Percentiles rank a stretch among this genome's conserved stretches.
Conservation (phyloP, 2,797 vertebrate genomes). For the Passerculus sandwichensis region DNA sequence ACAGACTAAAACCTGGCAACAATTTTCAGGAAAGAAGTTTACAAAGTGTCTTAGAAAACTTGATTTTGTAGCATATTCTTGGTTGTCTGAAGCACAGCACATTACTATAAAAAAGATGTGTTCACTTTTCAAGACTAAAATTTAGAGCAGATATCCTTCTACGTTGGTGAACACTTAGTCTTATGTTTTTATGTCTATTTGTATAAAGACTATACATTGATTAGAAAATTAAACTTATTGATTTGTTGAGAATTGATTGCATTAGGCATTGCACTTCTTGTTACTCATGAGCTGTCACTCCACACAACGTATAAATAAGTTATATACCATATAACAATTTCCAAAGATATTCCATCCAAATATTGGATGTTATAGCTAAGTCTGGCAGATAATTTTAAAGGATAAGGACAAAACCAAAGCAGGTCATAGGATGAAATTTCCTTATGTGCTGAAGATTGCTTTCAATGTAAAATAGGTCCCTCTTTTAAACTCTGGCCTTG, state of each 20-base stretch:
- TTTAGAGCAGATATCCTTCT: neutral
- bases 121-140: neutral
- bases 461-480: neutral
- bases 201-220: neutral
- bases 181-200: neutral
- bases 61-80: neutral
- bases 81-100: neutral
- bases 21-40: neutral
- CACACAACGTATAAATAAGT: neutral
- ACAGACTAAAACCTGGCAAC: neutral
- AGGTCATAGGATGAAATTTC: neutral
- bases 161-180: neutral
- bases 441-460: neutral
- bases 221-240: neutral
- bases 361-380: neutral
- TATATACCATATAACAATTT: neutral
- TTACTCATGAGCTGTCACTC: neutral
- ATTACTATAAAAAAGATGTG: neutral
- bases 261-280: neutral
- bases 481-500: neutral
- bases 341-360: neutral
- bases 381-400: conserved; percentile 51
- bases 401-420: conserved; percentile 47
- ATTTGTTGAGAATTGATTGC: neutral
- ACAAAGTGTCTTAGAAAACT: neutral